These are phyloP conservation scores for Plutella xylostella DNA, from an alignment of 2,888 invertebrate genomes.

Conservation along the genomic window DNA sequence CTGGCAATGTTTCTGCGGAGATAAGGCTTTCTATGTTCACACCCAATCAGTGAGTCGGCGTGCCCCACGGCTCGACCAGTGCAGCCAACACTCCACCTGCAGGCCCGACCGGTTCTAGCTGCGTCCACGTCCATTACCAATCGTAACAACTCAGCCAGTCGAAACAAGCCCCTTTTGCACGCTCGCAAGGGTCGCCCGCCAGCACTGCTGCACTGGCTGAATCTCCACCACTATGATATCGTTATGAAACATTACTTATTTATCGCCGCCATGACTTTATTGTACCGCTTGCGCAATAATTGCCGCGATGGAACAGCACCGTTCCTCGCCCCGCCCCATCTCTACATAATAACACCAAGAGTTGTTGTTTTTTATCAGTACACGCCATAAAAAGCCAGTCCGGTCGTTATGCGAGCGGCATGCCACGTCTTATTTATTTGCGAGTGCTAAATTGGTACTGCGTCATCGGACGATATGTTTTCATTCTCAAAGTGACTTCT, in stretches of 20 bases:
- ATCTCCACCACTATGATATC: slow-evolving; percentile 27
- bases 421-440: not conserved
- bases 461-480: not conserved
- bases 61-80: no score
- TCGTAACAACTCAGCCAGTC: not conserved
- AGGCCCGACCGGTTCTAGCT: no score
- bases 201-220: not conserved
- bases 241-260: slow-evolving; percentile 45
- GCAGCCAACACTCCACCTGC: no score
- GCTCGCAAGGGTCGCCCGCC: not conserved
- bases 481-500: not conserved
- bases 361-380: slow-evolving; percentile 17
- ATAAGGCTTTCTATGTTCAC: no score
- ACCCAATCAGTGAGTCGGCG: no score
- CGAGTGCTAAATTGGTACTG: not conserved
- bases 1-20: no score
- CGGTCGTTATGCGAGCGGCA: not conserved
- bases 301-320: slow-evolving; percentile 25
- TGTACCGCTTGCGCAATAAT: slow-evolving; percentile 48
- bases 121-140: slow-evolving; percentile 12
- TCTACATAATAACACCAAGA: slow-evolving; percentile 14
- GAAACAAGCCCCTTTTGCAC: not conserved
- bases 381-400: slow-evolving; percentile 1
- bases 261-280: slow-evolving; percentile 42
- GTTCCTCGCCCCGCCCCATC: slow-evolving; percentile 16